Evolutionary conservation across 23 tunicate species (phyloP), one percentile per base, ranked within the genome.

Genomic region (Ascidia mentula): DNA sequence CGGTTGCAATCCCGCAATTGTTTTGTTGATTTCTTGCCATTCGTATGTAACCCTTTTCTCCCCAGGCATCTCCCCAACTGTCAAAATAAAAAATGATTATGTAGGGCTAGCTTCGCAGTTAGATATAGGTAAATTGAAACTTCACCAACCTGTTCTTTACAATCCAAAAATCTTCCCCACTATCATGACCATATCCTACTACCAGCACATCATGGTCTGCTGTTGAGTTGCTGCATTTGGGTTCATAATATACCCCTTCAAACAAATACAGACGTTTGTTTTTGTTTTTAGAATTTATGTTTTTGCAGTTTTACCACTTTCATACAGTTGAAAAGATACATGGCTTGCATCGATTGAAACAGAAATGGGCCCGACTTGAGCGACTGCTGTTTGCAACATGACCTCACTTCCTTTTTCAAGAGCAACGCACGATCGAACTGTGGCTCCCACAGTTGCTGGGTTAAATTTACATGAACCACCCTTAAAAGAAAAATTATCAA

Each of bases 211-310:
- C 99, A 46, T 95, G 99, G 35, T 91, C 92, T 31, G 86, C 75
- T 17, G 35, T 40, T n/a, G 60, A 46, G 24, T 45, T 60, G 75
- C 89, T 82, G 91, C 99, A 95, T 18, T 45, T 38, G 78, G 87
- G 89, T 73, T 95, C 99, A 74, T 90, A 82, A 74, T 95, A 95
- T n/a, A n/a, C n/a, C n/a, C n/a, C n/a, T n/a, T n/a, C n/a, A n/a
- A n/a, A n/a, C n/a, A 42, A 15, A 42, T 1, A 53, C 28, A 28
- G 22, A 3, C 13, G 13, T 53, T 3, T 53, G 65, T 9, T 53
- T 53, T 53, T 53, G 65, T 53, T 53, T 1, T 6, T 53, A 1
- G 24, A 53, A 5, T 6, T 53, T 6, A 53, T 5, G 65, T 9
- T 5, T 53, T 53, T 53, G 13, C 7, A 6, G 12, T 42, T 9